Evolutionary conservation across 2,888 invertebrate species (phyloP), one percentile per base, ranked within the genome.

Genomic region (Cheilosia pagana): DNA sequence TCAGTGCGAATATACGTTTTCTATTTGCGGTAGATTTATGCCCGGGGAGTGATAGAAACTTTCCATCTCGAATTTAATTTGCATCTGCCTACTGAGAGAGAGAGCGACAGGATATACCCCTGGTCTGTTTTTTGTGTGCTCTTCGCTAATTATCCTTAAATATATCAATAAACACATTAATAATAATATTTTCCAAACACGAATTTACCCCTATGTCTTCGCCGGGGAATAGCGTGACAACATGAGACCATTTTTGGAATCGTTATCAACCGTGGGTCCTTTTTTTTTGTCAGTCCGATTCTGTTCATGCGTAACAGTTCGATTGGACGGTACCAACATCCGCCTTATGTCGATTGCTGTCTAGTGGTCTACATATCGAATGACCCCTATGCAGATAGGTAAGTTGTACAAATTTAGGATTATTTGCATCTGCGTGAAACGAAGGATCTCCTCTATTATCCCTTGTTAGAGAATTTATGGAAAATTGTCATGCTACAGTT

Each of bases 11-110:
- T 45, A 75, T 79, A 41, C 25, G 31, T 77, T 76, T 62, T 70
- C 57, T 63, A 63, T 83, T 75, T 81, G 71, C 48, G 71, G 85
- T 81, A 62, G 57, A 71, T 75, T 71, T 81, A 75, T 50, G 75
- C 39, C 63, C 65, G 78, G 43, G 83, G 83, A 83, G 83, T 83
- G 83, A 79, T 59, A 23, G 21, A 28, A 60, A 19, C 39, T 4
- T 48, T 48, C 50, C 39, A 21, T 21, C 63, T 62, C 3, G 21
- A 59, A 65, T 83, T 74, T 53, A 50, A 63, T 83, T 79, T 74
- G 74, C 83, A 83, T 83, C 79, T 83, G 83, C 21, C 52, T 39
- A 25, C 19, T 3, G 8, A 19, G 19, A 48, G 21, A n/a, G 2
- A 0, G 8, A 16, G 16, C 8, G 10, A 10, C 10, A 48, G 19